Evolutionary conservation across 1,140 invertebrate species (phyloP).

Genomic region (Eulimnadia texana): DNA sequence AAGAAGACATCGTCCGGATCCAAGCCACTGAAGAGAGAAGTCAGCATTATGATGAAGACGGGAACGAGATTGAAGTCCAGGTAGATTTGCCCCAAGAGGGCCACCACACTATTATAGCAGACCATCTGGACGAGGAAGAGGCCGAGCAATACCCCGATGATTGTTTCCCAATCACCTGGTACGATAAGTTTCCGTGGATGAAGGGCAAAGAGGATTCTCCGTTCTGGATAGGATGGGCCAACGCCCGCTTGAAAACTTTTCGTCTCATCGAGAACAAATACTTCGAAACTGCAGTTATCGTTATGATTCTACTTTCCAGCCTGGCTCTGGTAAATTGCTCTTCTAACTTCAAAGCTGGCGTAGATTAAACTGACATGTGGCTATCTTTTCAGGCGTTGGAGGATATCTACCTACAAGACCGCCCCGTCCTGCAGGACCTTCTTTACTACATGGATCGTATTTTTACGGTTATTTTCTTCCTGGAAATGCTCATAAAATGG

Average conservation of each 20-base stretch:
- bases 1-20: constrained; percentile 58
- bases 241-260: constrained; percentile 79
- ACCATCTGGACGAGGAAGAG: constrained; percentile 24
- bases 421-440: constrained; percentile 80
- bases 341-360: background rate
- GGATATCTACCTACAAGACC: constrained; percentile 80
- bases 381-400: constrained; percentile 60
- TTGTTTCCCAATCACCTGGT: constrained; percentile 81
- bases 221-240: constrained; percentile 87
- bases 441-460: constrained; percentile 94
- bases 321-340: constrained; percentile 64
- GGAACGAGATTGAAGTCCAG: background rate
- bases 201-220: constrained; percentile 77
- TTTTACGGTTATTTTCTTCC: constrained; percentile 94
- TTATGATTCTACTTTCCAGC: constrained; percentile 94
- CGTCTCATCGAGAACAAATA: constrained; percentile 95
- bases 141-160: constrained; percentile 56
- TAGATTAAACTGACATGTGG: background rate
- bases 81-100: background rate
- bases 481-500: constrained; percentile 99
- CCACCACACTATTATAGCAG: background rate
- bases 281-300: constrained; percentile 97
- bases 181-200: constrained; percentile 67
- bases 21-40: background rate
- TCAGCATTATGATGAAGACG: background rate